Base-by-base conservation (phyloP, 2,888 invertebrate species). In the Periphyllus acericola region DNA sequence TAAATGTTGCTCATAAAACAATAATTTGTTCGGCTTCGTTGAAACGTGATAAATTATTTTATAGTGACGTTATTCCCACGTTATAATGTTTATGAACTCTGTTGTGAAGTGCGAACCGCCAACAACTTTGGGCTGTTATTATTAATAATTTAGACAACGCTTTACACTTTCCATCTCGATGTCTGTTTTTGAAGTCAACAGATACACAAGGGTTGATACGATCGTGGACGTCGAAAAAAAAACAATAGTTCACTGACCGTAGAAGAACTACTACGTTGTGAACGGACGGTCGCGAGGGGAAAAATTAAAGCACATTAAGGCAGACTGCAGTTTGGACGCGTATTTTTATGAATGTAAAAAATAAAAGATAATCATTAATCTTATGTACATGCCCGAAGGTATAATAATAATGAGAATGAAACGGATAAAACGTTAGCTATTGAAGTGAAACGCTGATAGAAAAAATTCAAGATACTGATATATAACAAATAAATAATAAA, bases 301-400 rank as follows among this genome's bases (percentile, higher is more conserved):
- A 52, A 87, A 29, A 80, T 86, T 86, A 79, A 66, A 40, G 5
- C 40, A 9, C 66, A 80, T 36, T 74, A 40, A 40, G 40, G 74
- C 40, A 9, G 40, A 55, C 46, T 52, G 32, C 9, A 9, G 11
- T 86, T 72, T 40, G 60, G 3, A 40, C 32, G 46, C 36, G 5
- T 81, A 81, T 36, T 87, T 66, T 80, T 40, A 74, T 8, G 40
- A 80, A 86, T 55, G 76, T n/a, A 40, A 72, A 79, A 85, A 52
- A 72, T 36, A 75, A 83, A 25, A 52, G 29, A 60, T 17, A 2
- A 80, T 80, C 80, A 87, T 87, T 87, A 87, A 87, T 87, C 80
- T 86, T 52, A 32, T 17, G 71, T 81, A 86, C 40, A 21, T 79
- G 78, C 17, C 78, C 52, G 75, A 78, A 68, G 34, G 71, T 52